Conservation (phyloP, 2,797 vertebrate genomes). For the Cheirogaleus major region DNA sequence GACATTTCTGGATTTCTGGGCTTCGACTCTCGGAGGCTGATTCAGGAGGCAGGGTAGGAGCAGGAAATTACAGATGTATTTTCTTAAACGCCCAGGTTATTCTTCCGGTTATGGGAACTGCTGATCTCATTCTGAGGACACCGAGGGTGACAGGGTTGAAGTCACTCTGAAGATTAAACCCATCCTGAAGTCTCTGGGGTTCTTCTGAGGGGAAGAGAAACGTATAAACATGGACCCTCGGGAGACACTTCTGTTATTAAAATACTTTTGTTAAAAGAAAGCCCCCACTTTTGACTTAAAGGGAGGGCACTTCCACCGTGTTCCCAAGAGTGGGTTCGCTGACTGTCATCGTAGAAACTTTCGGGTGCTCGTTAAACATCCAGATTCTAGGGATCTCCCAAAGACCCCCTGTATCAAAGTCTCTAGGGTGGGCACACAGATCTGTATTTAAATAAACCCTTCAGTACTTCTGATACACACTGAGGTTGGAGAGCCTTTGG, state of each 20-base stretch:
- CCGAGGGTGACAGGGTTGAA: background rate
- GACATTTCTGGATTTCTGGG: background rate
- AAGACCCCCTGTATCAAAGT: background rate
- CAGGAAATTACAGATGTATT: background rate
- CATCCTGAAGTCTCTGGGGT: background rate
- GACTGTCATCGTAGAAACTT: background rate
- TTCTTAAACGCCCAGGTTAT: background rate
- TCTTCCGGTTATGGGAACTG: background rate
- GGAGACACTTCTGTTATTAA: background rate
- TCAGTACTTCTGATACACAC: background rate
- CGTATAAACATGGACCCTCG: background rate
- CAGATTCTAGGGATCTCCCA: background rate
- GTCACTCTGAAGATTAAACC: background rate
- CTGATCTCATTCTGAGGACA: background rate
- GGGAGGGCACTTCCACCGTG: background rate
- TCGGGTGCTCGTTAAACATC: background rate
- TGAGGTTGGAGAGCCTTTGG: background rate
- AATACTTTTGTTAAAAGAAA: background rate
- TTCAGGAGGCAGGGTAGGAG: background rate
- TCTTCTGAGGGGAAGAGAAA: background rate
- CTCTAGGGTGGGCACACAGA: background rate
- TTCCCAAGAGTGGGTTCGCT: background rate
- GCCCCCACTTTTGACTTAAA: background rate
- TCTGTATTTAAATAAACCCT: background rate
- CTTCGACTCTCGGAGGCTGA: background rate